Evolutionary conservation across 2,113 vertebrate genomes (phyloP).

Genomic region (Heloderma charlesbogerti): DNA sequence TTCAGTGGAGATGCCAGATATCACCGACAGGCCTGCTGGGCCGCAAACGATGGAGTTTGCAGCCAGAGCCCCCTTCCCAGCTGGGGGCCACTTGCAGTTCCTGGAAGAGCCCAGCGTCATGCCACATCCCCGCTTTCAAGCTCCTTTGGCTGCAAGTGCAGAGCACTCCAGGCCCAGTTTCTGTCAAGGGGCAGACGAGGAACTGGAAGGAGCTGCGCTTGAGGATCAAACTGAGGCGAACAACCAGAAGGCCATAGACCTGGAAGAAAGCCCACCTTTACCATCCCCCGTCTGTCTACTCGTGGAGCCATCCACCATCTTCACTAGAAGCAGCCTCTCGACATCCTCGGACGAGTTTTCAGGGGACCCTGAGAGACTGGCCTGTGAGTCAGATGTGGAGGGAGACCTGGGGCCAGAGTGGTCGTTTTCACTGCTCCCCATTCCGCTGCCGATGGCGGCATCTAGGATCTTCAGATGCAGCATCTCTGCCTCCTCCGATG

Average conservation of each 20-base stretch:
- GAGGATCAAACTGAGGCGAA: too few species aligned
- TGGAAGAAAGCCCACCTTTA: background rate
- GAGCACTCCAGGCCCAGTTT: background rate
- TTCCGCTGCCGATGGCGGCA: background rate
- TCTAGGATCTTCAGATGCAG: background rate
- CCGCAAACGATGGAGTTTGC: accelerated
- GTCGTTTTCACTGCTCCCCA: background rate
- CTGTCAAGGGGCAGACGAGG: background rate
- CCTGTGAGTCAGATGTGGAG: background rate
- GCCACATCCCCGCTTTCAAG: too few species aligned
- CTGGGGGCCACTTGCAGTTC: background rate
- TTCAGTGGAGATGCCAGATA: background rate
- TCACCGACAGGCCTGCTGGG: background rate
- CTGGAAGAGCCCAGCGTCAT: background rate
- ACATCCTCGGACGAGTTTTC: background rate
- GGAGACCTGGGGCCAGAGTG: background rate
- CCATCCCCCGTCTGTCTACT: background rate
- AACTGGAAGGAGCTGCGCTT: background rate
- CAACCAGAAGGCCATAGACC: background rate
- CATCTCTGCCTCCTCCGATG: background rate
- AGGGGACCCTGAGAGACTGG: background rate
- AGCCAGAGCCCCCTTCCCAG: background rate
- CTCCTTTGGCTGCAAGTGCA: too few species aligned
- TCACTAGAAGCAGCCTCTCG: background rate
- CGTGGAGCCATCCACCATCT: background rate